Percentiles rank a stretch among this genome's conserved stretches.
These are phyloP conservation scores for Arizona elegans DNA, from an alignment of 2,113 vertebrate species.

Conservation along the genomic window DNA sequence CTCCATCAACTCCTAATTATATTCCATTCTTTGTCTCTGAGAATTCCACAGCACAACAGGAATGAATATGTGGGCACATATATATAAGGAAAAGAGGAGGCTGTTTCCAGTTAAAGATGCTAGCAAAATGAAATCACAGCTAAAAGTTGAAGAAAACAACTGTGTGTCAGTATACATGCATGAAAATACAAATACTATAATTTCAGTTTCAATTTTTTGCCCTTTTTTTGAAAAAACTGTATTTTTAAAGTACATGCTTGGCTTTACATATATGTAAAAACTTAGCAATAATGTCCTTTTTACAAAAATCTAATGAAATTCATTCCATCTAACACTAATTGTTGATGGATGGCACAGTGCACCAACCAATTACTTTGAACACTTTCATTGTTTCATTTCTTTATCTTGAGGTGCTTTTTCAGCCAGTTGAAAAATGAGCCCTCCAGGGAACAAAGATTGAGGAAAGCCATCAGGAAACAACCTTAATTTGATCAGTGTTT, in stretches of 20 bases:
- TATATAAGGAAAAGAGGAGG: not conserved
- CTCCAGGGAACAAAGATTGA: constrained; percentile 16
- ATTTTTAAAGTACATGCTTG: not conserved
- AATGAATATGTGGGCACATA: not conserved
- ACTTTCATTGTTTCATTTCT: constrained; percentile 32
- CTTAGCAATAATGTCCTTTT: not conserved
- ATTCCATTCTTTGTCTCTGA: not conserved
- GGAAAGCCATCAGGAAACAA: constrained; percentile 34
- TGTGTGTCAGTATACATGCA: not conserved
- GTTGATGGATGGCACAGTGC: constrained; percentile 14
- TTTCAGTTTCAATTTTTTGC: not conserved
- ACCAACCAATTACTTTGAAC: constrained; percentile 21
- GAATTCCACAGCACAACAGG: not conserved
- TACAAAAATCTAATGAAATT: not conserved
- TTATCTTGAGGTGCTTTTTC: constrained; percentile 27
- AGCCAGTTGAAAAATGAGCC: constrained; percentile 53
- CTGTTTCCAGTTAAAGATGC: not conserved
- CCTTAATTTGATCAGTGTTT: constrained; percentile 23
- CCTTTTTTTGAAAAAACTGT: not conserved
- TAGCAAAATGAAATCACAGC: not conserved
- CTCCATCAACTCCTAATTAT: not conserved
- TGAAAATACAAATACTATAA: not conserved
- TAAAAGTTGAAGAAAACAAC: not conserved
- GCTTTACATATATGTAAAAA: not conserved
- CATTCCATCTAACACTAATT: not conserved